A percentile compares a stretch with the other conserved stretches of the same genome.
Evolutionary conservation across 2,888 invertebrate species (phyloP).

Genomic region (Dilophus febrilis): DNA sequence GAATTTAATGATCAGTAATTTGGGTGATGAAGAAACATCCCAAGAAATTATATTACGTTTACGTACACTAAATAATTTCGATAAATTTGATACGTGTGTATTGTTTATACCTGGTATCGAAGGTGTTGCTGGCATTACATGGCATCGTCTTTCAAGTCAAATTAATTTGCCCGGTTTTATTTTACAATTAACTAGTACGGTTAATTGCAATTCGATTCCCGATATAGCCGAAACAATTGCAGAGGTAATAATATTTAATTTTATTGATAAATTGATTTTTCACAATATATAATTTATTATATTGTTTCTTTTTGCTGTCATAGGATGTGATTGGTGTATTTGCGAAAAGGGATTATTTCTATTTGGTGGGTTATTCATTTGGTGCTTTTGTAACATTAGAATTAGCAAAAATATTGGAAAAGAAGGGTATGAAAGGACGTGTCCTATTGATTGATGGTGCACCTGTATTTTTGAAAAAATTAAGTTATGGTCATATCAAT

Average conservation of each 20-base stretch:
- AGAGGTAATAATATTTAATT: conserved; percentile 16
- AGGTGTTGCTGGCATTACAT: conserved; percentile 36
- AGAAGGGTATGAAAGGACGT: conserved; percentile 42
- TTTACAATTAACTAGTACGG: conserved; percentile 22
- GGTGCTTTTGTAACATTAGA: conserved; percentile 66
- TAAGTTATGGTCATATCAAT: conserved; percentile 20
- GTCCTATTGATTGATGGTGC: conserved; percentile 71
- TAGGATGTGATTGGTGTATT: conserved; percentile 47
- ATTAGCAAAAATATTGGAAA: conserved; percentile 53
- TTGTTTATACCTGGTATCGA: conserved; percentile 52
- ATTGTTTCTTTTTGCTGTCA: conserved; percentile 22
- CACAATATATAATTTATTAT: background rate
- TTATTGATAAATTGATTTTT: too few species aligned
- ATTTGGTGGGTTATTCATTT: conserved; percentile 76
- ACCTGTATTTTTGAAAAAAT: conserved; percentile 46
- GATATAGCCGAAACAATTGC: conserved; percentile 19
- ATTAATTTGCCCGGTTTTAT: conserved; percentile 18
- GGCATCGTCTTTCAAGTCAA: conserved; percentile 21
- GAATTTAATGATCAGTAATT: conserved; percentile 38
- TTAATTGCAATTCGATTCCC: conserved; percentile 15
- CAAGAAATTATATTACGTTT: conserved; percentile 37
- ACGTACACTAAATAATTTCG: conserved; percentile 22
- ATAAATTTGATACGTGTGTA: conserved; percentile 16
- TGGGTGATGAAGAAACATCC: conserved; percentile 40
- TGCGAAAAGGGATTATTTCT: conserved; percentile 43